These are phyloP conservation scores for Lepilemur ruficaudatus DNA, from an alignment of 2,797 vertebrate genomes.

Conservation along the genomic window DNA sequence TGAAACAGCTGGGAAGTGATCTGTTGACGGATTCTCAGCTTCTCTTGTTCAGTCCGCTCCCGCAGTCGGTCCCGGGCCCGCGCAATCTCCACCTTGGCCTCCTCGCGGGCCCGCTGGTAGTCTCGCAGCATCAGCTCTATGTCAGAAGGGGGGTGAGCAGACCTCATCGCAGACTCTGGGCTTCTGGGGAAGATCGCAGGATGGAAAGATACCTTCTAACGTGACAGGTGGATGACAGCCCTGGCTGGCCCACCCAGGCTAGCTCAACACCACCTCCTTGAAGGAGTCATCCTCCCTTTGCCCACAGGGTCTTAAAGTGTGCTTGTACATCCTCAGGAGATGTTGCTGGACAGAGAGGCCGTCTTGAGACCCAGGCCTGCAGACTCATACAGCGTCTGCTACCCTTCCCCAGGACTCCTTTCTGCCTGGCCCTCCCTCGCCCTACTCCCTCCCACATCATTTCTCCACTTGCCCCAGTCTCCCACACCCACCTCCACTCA, in stretches of 20 bases:
- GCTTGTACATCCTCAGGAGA: not conserved
- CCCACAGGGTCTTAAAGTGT: not conserved
- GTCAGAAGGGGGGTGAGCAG: conserved; percentile 87
- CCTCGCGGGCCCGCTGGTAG: conserved; percentile 93
- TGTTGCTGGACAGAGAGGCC: not conserved
- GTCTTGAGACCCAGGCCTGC: not conserved
- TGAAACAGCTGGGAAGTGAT: conserved; percentile 87
- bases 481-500: not conserved
- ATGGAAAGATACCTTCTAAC: not conserved
- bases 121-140: conserved; percentile 91
- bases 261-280: not conserved
- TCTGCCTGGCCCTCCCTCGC: not conserved
- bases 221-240: no score
- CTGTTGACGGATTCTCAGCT: conserved; percentile 91
- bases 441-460: no score
- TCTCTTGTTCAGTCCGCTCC: conserved; percentile 93
- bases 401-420: not conserved
- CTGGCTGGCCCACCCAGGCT: not conserved
- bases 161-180: conserved; percentile 73
- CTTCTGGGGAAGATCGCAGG: conserved; percentile 40
- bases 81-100: conserved; percentile 93
- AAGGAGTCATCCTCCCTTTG: not conserved
- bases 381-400: not conserved
- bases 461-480: not conserved
- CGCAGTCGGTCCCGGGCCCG: conserved; percentile 90